These are phyloP conservation scores for Tauraco erythrolophus DNA, from an alignment of 2,113 vertebrate genomes.

Conservation along the genomic window DNA sequence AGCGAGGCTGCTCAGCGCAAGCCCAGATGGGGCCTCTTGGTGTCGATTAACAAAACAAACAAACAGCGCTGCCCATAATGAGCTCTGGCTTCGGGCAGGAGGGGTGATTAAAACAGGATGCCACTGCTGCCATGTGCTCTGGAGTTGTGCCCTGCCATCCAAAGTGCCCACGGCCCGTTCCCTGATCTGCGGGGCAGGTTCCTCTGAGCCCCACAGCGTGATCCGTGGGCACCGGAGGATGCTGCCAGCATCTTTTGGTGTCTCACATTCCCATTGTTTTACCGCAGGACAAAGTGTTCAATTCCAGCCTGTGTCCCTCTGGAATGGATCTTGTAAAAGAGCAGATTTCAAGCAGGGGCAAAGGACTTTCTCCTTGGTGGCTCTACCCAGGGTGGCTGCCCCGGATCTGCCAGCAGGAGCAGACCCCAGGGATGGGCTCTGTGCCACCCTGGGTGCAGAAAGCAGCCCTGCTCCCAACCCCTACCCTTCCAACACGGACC, in stretches of 20 bases:
- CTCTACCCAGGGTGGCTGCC: not conserved
- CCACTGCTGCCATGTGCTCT: not conserved
- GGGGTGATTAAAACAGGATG: not conserved
- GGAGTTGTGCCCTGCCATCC: not conserved
- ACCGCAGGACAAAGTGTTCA: not conserved
- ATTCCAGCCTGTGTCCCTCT: not conserved
- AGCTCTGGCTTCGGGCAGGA: conserved; percentile 31
- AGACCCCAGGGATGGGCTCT: not conserved
- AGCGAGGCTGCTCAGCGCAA: not conserved
- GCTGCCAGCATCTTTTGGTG: not conserved
- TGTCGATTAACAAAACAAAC: conserved; percentile 65
- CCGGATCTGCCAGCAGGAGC: not conserved
- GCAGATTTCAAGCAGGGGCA: not conserved
- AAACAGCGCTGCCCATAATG: conserved; percentile 43
- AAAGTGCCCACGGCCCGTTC: not conserved
- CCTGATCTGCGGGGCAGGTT: not conserved
- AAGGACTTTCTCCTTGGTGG: not conserved
- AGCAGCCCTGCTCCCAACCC: fast-evolving
- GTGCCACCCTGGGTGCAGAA: fast-evolving
- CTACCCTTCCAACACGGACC: not conserved
- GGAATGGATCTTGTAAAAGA: not conserved
- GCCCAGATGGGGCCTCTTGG: conserved; percentile 30
- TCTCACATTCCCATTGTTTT: not conserved
- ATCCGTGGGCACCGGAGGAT: fast-evolving
- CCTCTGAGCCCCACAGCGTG: not conserved